Evolutionary conservation across 2,888 invertebrate genomes (phyloP).

Genomic region (Brenthis daphne): DNA sequence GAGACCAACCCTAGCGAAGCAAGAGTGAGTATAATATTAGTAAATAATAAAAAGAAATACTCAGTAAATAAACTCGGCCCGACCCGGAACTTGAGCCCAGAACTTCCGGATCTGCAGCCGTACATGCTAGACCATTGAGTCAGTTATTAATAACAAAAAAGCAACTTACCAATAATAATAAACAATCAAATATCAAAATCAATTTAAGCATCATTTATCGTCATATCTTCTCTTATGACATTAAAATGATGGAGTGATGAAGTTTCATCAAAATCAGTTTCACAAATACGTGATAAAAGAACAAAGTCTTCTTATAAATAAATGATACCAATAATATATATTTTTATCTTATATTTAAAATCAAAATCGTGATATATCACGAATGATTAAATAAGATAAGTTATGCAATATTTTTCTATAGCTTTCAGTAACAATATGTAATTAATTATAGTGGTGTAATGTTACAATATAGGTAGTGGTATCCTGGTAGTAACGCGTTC

Average conservation of each 20-base stretch:
- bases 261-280: conserved; percentile 33
- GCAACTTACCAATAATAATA: conserved; percentile 31
- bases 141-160: not conserved
- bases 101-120: no score
- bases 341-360: conserved; percentile 17
- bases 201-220: conserved; percentile 29
- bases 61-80: no score
- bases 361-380: conserved; percentile 17
- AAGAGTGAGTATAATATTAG: no score
- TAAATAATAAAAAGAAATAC: no score
- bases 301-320: conserved; percentile 35
- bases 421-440: not conserved
- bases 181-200: conserved; percentile 21
- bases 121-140: no score
- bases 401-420: conserved; percentile 7
- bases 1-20: no score
- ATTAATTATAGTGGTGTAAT: no score
- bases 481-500: no score
- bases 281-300: conserved; percentile 50
- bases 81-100: no score
- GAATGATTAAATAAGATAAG: not conserved
- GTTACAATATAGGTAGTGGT: no score
- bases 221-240: conserved; percentile 17
- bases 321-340: conserved; percentile 11
- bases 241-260: conserved; percentile 24